A percentile compares a stretch with the other conserved stretches of the same genome.
Conservation (phyloP, 1,140 invertebrate species). For the Bactericera cockerelli region DNA sequence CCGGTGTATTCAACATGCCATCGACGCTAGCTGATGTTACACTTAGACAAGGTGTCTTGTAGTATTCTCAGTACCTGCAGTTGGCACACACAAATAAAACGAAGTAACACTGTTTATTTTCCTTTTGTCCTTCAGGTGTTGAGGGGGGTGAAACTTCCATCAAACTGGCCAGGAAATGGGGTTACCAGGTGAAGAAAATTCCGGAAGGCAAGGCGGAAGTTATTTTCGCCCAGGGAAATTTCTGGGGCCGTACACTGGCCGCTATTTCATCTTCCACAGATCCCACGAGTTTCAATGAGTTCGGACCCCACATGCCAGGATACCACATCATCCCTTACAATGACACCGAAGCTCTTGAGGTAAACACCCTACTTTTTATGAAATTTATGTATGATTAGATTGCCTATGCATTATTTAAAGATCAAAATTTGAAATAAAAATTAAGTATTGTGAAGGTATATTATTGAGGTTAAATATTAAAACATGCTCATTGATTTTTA, state of each 20-base stretch:
- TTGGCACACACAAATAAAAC: too few relatives aligned
- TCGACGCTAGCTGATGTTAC: too few relatives aligned
- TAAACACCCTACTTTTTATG: conserved; percentile 28
- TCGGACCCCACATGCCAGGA: conserved; percentile 64
- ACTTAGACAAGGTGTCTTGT: too few relatives aligned
- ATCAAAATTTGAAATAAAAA: too few relatives aligned
- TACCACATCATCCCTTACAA: conserved; percentile 58
- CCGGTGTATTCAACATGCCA: too few relatives aligned
- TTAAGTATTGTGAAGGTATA: too few relatives aligned
- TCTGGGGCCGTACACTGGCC: conserved; percentile 68
- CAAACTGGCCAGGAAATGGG: conserved; percentile 64
- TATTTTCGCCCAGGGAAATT: conserved; percentile 61
- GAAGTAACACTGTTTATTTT: too few relatives aligned
- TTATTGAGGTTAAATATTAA: too few relatives aligned
- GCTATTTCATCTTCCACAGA: conserved; percentile 65
- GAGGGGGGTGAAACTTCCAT: conserved; percentile 63
- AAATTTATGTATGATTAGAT: not conserved
- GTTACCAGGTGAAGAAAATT: conserved; percentile 58
- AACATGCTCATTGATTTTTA: too few relatives aligned
- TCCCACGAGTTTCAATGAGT: conserved; percentile 45
- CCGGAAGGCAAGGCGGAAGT: conserved; percentile 51
- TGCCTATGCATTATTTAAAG: too few relatives aligned
- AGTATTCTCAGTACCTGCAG: too few relatives aligned
- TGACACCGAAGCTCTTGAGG: conserved; percentile 48
- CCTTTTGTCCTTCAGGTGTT: conserved; percentile 47